These are phyloP conservation scores for Stratiolaelaps scimitus DNA, from an alignment of 1,140 invertebrate species.

Conservation along the genomic window DNA sequence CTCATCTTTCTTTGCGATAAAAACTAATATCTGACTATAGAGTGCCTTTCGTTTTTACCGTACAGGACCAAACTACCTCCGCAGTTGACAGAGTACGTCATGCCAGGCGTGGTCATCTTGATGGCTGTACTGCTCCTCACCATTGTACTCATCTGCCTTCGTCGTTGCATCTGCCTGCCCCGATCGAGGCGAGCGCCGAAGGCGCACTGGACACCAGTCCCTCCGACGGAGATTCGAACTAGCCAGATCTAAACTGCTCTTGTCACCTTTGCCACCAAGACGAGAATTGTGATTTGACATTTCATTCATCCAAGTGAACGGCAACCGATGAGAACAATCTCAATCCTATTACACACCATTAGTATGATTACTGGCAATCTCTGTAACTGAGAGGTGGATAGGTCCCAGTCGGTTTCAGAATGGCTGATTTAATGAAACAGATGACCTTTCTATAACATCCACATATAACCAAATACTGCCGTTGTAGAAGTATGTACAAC, in stretches of 20 bases:
- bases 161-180: background rate
- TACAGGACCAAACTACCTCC: background rate
- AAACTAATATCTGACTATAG: background rate
- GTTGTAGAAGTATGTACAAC: too few species aligned
- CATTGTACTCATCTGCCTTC: background rate
- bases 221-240: conserved; percentile 3
- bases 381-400: too few species aligned
- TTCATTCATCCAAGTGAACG: too few species aligned
- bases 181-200: conserved; percentile 1
- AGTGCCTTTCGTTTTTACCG: background rate
- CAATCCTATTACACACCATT: too few species aligned
- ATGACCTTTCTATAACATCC: too few species aligned
- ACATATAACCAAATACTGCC: too few species aligned
- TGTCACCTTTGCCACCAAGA: too few species aligned
- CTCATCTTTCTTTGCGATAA: background rate
- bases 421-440: too few species aligned
- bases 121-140: background rate
- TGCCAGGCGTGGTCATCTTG: background rate
- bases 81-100: background rate
- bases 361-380: too few species aligned
- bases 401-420: too few species aligned
- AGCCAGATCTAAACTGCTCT: conserved; percentile 6
- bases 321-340: too few species aligned
- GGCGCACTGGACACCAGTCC: conserved; percentile 12
- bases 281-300: too few species aligned